These are phyloP conservation scores for Stenopsyche tienmushanensis DNA, from an alignment of 1,140 invertebrate species.

Conservation along the genomic window DNA sequence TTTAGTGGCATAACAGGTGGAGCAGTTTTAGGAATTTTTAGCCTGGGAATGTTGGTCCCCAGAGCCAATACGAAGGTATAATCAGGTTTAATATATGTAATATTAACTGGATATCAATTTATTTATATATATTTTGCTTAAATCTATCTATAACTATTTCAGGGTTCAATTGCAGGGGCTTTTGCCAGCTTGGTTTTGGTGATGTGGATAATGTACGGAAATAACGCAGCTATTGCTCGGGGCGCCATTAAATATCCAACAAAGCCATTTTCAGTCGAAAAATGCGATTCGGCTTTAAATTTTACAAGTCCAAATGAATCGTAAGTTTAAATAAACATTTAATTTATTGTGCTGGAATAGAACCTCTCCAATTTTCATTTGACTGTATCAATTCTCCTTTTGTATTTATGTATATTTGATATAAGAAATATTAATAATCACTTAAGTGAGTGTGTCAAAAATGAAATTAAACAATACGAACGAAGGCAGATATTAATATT, in stretches of 20 bases:
- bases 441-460: too few species aligned
- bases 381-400: too few species aligned
- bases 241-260: conserved; percentile 44
- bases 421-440: too few species aligned
- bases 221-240: conserved; percentile 55
- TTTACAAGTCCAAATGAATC: neutral
- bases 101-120: neutral
- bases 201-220: conserved; percentile 61
- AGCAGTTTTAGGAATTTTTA: conserved; percentile 67
- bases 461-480: too few species aligned
- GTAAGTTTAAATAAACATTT: neutral
- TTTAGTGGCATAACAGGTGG: conserved; percentile 65
- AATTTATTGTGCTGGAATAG: too few species aligned
- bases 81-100: too few species aligned
- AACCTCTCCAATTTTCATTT: too few species aligned
- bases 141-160: neutral
- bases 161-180: conserved; percentile 58
- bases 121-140: too few species aligned
- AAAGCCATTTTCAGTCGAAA: conserved; percentile 47
- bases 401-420: too few species aligned
- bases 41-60: conserved; percentile 66
- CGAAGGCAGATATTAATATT: too few species aligned
- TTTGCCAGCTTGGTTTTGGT: conserved; percentile 52
- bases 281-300: conserved; percentile 43
- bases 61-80: conserved; percentile 61